Percentiles rank a stretch among this genome's conserved stretches.
These are phyloP conservation scores for Spermophilus dauricus DNA, from an alignment of 2,113 vertebrate genomes.

Conservation along the genomic window DNA sequence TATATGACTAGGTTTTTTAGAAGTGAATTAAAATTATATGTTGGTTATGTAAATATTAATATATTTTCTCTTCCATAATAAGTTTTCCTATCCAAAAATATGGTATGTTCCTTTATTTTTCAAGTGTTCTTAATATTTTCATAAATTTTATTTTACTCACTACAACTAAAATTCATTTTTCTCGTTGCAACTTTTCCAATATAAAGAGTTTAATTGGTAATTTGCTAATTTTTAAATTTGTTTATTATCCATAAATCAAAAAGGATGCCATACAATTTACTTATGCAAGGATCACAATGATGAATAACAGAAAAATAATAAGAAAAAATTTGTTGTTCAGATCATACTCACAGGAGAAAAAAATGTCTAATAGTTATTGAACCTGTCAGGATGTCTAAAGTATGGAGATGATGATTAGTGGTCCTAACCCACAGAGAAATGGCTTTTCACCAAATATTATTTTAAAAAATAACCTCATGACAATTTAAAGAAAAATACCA, in stretches of 20 bases:
- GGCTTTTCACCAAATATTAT: background rate
- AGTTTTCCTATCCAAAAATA: background rate
- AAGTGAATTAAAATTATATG: background rate
- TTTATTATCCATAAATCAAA: background rate
- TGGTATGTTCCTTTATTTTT: background rate
- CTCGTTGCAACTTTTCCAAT: background rate
- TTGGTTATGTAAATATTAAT: background rate
- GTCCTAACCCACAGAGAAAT: background rate
- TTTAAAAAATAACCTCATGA: background rate
- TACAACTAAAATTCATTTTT: background rate
- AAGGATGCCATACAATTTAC: background rate
- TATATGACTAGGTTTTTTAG: no score
- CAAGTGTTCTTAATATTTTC: background rate
- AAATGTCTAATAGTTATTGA: background rate
- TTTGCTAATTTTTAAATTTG: background rate
- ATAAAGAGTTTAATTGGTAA: background rate
- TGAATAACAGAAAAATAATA: background rate
- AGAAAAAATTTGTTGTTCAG: background rate
- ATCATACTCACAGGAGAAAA: background rate
- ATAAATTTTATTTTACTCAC: background rate
- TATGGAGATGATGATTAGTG: background rate
- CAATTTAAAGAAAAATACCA: background rate
- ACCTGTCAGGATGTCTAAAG: background rate
- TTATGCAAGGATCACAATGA: background rate
- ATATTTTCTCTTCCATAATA: background rate